A percentile compares a stretch with the other conserved stretches of the same genome.
Evolutionary conservation across 2,888 invertebrate genomes (phyloP).

Genomic region (Cosmopolites sordidus): DNA sequence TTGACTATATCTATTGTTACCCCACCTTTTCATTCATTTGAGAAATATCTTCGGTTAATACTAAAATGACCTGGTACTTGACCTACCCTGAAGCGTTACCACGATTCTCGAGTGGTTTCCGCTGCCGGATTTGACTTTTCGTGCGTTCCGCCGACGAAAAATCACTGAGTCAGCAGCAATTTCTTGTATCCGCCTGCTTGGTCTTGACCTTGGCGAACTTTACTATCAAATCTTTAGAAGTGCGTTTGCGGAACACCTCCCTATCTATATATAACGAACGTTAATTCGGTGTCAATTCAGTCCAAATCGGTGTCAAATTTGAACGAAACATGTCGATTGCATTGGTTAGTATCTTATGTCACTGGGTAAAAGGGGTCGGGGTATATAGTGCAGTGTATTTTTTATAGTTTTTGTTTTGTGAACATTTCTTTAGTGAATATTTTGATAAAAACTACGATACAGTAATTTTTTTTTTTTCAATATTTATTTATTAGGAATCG

Average conservation of each 20-base stretch:
- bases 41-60: too few relatives aligned
- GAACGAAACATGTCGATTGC: constrained; percentile 15
- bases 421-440: background rate
- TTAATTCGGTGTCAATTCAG: background rate
- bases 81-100: too few relatives aligned
- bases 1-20: too few relatives aligned
- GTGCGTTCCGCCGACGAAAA: background rate
- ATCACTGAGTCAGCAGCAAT: background rate
- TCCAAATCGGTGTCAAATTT: background rate
- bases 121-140: too few relatives aligned
- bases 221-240: background rate
- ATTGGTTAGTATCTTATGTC: constrained; percentile 28
- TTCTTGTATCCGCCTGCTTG: background rate
- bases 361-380: background rate
- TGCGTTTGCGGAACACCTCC: too few relatives aligned
- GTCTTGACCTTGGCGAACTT: background rate
- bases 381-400: constrained; percentile 8
- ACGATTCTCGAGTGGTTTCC: too few relatives aligned
- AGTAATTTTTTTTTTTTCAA: too few relatives aligned
- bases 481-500: too few relatives aligned
- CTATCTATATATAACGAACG: too few relatives aligned
- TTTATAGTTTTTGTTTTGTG: constrained; percentile 3
- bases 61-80: too few relatives aligned
- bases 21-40: too few relatives aligned
- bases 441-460: too few relatives aligned